Conservation (phyloP, 2,797 vertebrate species). For the Gephyroberyx darwinii region DNA sequence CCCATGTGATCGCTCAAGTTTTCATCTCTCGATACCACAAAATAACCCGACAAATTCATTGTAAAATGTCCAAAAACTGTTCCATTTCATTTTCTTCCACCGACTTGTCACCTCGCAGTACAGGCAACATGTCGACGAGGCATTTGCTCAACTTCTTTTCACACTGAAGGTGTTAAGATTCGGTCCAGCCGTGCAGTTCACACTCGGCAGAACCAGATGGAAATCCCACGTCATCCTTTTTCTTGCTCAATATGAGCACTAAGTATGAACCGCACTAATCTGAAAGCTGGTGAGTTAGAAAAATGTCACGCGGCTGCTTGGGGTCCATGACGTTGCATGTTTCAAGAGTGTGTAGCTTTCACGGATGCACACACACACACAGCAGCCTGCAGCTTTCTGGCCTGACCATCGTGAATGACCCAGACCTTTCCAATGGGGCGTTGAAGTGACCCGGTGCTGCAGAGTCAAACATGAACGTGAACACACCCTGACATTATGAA, state of each 20-base stretch:
- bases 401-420: not conserved
- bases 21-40: no score
- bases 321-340: conserved; percentile 26
- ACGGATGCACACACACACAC: not conserved
- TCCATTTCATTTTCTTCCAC: no score
- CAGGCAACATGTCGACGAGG: not conserved
- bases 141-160: not conserved
- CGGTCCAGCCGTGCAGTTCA: no score
- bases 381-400: not conserved
- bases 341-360: not conserved
- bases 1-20: no score
- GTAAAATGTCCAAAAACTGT: no score
- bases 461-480: not conserved
- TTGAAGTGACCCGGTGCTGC: not conserved
- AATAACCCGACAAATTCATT: no score
- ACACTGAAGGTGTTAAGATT: no score
- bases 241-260: conserved; percentile 51
- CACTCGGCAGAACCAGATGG: no score
- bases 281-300: not conserved
- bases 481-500: not conserved
- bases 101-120: not conserved
- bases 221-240: not conserved
- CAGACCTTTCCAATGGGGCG: not conserved
- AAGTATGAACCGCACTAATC: conserved; percentile 19
- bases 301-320: conserved; percentile 12